Evolutionary conservation across 37 sponge, comb jelly and placozoan genomes (phyloP), one percentile per base, ranked within the genome.

Genomic region (Halichondria panicea): DNA sequence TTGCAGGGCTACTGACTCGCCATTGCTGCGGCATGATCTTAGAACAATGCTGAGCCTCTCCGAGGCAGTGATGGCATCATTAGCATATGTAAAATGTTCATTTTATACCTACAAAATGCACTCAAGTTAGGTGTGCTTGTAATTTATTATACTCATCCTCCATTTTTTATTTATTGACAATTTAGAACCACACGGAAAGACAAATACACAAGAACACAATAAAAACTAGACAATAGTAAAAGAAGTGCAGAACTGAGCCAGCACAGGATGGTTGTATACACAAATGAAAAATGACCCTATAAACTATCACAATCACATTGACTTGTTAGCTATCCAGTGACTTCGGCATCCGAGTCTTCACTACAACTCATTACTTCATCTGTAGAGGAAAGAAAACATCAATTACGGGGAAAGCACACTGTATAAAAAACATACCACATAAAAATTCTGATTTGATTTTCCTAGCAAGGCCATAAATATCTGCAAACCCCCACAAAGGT

Each of bases 401-500:
- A n/a, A n/a, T n/a, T n/a, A n/a, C n/a, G n/a, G n/a, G n/a, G n/a
- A n/a, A n/a, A n/a, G n/a, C n/a, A n/a, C 53, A 50, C 30, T 41
- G 52, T 18, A n/a, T 58, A 39, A 38, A 1, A 38, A 24, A 60
- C 92, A 87, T 57, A 91, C 92, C 92, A 83, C 68, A 93, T 63
- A 81, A 72, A 70, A 88, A 86, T 62, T 86, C 87, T 77, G 88
- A 86, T 42, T 82, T 94, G 28, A 94, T 90, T 79, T 94, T 90
- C 53, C 87, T 86, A 43, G 88, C 86, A 21, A 86, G 83, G 12
- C 94, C 94, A 52, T 94, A 94, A 31, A 94, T 82, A 52, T 94
- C 94, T 40, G 91, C 94, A 72, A 94, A 86, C 13, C 91, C 88
- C 88, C 88, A 94, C 45, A 94, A 37, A 1, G 87, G 84, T 55